phyloP scores from a whole-genome alignment of 2,797 vertebrate species.

The Octomys mimax region DNA sequence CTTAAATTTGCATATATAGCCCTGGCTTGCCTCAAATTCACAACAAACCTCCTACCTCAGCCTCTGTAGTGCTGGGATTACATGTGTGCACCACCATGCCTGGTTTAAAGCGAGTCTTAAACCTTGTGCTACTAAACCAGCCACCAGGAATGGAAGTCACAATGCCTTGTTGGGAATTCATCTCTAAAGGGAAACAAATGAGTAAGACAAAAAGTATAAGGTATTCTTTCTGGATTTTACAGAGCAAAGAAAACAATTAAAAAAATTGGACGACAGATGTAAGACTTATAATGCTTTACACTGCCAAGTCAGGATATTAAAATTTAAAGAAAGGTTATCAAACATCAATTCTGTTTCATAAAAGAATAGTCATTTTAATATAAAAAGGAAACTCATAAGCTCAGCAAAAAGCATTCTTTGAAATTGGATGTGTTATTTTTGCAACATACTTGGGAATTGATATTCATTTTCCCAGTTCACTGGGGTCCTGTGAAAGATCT shows the following conservation, averaged over 20 bases:
- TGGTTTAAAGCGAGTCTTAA: background rate
- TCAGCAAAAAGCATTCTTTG: conserved; percentile 26
- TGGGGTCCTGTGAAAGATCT: background rate
- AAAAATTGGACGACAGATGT: background rate
- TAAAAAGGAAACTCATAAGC: conserved; percentile 47
- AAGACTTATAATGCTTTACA: conserved; percentile 4
- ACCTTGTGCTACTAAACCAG: background rate
- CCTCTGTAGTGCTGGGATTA: background rate
- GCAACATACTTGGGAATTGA: background rate
- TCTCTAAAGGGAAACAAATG: background rate
- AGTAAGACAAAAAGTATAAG: background rate
- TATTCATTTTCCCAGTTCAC: background rate
- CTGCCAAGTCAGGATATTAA: conserved; percentile 56
- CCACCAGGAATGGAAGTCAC: background rate
- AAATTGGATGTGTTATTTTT: background rate
- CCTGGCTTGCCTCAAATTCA: background rate
- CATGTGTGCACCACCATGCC: background rate
- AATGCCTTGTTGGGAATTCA: background rate
- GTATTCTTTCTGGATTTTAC: background rate
- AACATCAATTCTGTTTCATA: conserved; percentile 18
- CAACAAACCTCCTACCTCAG: background rate
- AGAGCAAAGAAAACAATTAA: conserved; percentile 30
- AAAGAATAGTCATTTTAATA: conserved; percentile 56
- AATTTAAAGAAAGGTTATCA: conserved; percentile 54
- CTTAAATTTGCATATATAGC: background rate